Base-by-base conservation (phyloP, 2,888 invertebrate species). In the Pyrocoelia pectoralis region DNA sequence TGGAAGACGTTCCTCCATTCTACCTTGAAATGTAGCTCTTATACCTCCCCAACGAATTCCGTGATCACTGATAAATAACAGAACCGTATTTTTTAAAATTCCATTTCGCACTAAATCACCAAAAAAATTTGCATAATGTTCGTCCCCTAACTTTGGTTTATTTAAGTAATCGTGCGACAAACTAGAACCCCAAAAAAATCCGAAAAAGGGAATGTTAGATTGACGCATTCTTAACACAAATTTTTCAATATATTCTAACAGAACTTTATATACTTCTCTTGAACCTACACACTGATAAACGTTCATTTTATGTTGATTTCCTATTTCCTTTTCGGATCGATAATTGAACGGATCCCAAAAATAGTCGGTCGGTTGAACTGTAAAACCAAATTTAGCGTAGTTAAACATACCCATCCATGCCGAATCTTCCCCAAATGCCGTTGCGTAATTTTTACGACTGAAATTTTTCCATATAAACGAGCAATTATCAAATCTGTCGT, bases 1-100 rank as follows among this genome's bases (percentile, higher is more conserved):
- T 0, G 97, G 97, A 58, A 95, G 84, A 48, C 95, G 87, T 77
- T 95, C 96, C 80, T 97, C 97, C 76, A 96, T 84, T 76, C 89
- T 85, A 1, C 94, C 94, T 80, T 95, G 93, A 79, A 91, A 93
- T 0, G 95, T 95, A 70, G 86, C 84, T 8, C 95, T 85, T 70
- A 95, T 94, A 5, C 85, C 85, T 1, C 95, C 96, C 89, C 92
- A 95, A 65, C 96, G 83, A 61, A 95, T 88, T 0, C 97, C 97
- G 75, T 97, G 97, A 77, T 97, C 97, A 78, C 95, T 95, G 83
- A 95, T 84, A 43, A 86, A 76, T 54, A 95, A 83, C 10, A 91
- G 72, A 43, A 88, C 84, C 0, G 93, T 93, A 18, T 87, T 84
- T 54, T 91, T 86, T 56, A 93, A 81, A 56, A 86, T 81, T 1